Percentiles rank a stretch among this genome's conserved stretches.
Conservation (phyloP, 1,140 invertebrate species). For the Pseudomyrmex flavicornis region DNA sequence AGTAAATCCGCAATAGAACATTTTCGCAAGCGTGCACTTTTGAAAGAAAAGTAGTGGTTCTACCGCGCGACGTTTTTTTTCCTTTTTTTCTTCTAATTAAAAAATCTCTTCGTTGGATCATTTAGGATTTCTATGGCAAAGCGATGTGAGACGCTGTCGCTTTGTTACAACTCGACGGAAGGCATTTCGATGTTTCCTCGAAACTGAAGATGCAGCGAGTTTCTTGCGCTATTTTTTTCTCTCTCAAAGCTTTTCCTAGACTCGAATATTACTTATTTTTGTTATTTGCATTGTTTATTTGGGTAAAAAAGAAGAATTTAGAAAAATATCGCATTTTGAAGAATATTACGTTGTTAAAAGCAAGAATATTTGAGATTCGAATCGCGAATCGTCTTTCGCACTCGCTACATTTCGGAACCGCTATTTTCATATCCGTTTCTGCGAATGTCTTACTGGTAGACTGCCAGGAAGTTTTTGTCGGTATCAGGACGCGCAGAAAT, state of each 20-base stretch:
- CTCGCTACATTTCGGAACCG: slow-evolving; percentile 31
- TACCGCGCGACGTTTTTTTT: not conserved
- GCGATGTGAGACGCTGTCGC: not conserved
- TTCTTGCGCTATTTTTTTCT: no score
- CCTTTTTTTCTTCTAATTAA: not conserved
- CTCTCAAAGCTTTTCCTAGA: no score
- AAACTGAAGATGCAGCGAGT: not conserved
- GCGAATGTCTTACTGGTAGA: slow-evolving; percentile 68
- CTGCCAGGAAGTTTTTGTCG: slow-evolving; percentile 69
- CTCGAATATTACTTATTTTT: not conserved
- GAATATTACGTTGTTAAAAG: not conserved
- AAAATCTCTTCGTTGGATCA: not conserved
- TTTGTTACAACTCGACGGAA: not conserved
- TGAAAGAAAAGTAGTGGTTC: not conserved
- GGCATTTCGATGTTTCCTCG: not conserved
- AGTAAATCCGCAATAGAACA: not conserved
- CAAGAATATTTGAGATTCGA: not conserved
- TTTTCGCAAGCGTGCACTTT: not conserved
- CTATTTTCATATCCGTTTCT: slow-evolving; percentile 70
- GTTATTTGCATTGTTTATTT: not conserved
- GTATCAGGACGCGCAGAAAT: slow-evolving; percentile 64
- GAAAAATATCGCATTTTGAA: no score
- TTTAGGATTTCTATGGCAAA: not conserved
- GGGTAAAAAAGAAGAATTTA: no score
- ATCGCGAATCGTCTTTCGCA: not conserved